These are phyloP conservation scores for Drosophila micromelanica DNA, from an alignment of 1,140 invertebrate genomes.

Conservation along the genomic window DNA sequence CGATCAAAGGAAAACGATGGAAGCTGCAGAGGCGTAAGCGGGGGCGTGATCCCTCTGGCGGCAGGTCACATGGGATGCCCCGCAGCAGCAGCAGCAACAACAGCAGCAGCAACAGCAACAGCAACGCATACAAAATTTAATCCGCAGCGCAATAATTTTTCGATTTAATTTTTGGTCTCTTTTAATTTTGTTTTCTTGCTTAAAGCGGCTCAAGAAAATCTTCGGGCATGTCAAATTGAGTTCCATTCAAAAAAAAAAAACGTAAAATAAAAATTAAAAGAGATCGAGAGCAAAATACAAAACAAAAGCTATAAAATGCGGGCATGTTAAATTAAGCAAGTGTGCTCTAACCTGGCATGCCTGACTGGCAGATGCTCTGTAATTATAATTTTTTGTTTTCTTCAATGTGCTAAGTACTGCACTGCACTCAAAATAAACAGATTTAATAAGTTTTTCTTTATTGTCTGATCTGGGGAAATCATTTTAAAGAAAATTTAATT, in stretches of 20 bases:
- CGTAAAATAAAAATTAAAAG: slow-evolving; percentile 1
- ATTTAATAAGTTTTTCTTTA: no score
- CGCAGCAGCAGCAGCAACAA: no score
- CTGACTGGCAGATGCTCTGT: background rate
- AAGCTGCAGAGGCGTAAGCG: slow-evolving; percentile 15
- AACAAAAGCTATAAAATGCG: slow-evolving; percentile 45
- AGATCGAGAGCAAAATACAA: slow-evolving; percentile 26
- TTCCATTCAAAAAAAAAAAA: slow-evolving; percentile 52
- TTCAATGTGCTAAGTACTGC: no score
- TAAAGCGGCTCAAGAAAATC: slow-evolving; percentile 64
- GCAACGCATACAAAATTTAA: slow-evolving; percentile 68
- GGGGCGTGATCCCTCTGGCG: slow-evolving; percentile 2
- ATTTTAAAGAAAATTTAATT: no score
- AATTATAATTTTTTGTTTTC: no score
- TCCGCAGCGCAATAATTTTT: slow-evolving; percentile 69
- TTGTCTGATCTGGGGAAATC: no score
- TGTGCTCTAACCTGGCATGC: slow-evolving; percentile 30
- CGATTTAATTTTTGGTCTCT: slow-evolving; percentile 63
- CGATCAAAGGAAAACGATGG: slow-evolving; percentile 10
- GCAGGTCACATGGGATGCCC: slow-evolving; percentile 4
- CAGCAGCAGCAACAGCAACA: slow-evolving; percentile 7
- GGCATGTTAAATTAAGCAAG: slow-evolving; percentile 29
- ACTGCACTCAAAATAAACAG: no score
- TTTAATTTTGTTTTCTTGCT: slow-evolving; percentile 10
- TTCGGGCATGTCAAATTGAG: slow-evolving; percentile 78